These are phyloP conservation scores for Ethmia dodecea DNA, from an alignment of 2,888 invertebrate genomes.

Conservation along the genomic window DNA sequence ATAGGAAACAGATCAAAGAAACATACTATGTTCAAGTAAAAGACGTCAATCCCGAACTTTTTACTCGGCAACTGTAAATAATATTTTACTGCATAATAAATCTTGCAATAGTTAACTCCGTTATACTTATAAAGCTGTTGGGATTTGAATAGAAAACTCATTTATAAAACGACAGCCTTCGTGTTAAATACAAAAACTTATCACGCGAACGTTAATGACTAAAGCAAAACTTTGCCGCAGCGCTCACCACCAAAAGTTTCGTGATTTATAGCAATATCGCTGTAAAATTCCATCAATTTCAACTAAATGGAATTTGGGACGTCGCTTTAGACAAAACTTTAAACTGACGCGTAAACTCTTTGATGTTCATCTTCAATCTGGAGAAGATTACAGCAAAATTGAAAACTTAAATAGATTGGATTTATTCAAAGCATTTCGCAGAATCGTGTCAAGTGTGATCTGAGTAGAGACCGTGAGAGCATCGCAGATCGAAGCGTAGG, in stretches of 20 bases:
- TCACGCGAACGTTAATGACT: slow-evolving; percentile 22
- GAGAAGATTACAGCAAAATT: slow-evolving; percentile 2
- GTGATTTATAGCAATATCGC: slow-evolving; percentile 15
- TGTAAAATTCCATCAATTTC: slow-evolving; percentile 3
- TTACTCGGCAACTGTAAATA: too few relatives aligned
- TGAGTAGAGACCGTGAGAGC: slow-evolving; percentile 18
- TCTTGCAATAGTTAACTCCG: background rate
- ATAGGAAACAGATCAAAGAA: too few relatives aligned
- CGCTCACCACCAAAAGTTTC: slow-evolving; percentile 12
- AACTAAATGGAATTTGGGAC: slow-evolving; percentile 7
- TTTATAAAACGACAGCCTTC: slow-evolving; percentile 3
- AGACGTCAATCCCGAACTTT: too few relatives aligned
- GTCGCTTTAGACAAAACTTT: slow-evolving; percentile 4
- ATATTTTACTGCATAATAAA: too few relatives aligned
- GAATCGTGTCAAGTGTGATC: slow-evolving; percentile 20
- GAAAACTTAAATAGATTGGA: slow-evolving; percentile 1
- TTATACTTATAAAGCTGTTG: slow-evolving; percentile 5
- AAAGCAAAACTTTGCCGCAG: slow-evolving; percentile 18
- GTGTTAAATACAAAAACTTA: slow-evolving; percentile 9
- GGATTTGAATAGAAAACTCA: slow-evolving; percentile 8
- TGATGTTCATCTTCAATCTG: background rate
- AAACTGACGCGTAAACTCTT: background rate
- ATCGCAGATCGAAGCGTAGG: slow-evolving; percentile 18
- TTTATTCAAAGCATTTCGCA: slow-evolving; percentile 5
- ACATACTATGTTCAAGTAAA: too few relatives aligned